Evolutionary conservation across 2,888 invertebrate species (phyloP), one percentile per base, ranked within the genome.

Genomic region (Portevinia maculata): DNA sequence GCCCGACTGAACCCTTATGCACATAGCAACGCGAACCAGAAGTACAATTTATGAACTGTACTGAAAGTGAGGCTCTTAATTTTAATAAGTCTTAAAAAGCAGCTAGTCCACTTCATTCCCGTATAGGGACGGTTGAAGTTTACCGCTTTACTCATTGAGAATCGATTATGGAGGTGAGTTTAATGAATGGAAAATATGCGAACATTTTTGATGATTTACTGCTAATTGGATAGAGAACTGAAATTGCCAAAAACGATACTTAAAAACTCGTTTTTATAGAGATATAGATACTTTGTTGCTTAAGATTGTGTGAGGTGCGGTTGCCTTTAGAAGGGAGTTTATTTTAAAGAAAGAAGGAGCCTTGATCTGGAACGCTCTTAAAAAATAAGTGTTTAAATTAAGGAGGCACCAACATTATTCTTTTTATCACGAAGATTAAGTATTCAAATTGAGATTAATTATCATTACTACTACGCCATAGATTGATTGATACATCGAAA

Each of bases 41-140:
- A 53, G 65, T 65, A 46, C 50, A 81, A 76, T 81, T 81, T 81
- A 81, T 76, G 62, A 76, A 81, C 76, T 76, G 41, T 53, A 32
- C 53, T 59, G n/a, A 41, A 53, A 81, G 59, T 70, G 64, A 21
- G 46, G 70, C 76, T 76, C 46, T 64, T 70, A 81, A 81, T 76
- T 81, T 81, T 81, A 76, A 81, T 65, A 71, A 76, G 81, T 41
- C 64, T 64, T 65, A 59, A 70, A 59, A 59, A 65, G 41, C 30
- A 17, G 34, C 32, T n/a, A 48, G 44, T 3, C 1, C 9, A 34
- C 1, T n/a, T n/a, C n/a, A n/a, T 1, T 0, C n/a, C 7, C 17
- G 21, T 28, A 2, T n/a, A 32, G 8, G 11, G 28, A 32, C n/a
- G 9, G 34, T 21, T 11, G 28, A 9, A 30, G 39, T 46, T 19